Percentiles rank a stretch among this genome's conserved stretches.
These are phyloP conservation scores for Lordiphosa andalusiaca DNA, from an alignment of 2,888 invertebrate species.

Conservation along the genomic window DNA sequence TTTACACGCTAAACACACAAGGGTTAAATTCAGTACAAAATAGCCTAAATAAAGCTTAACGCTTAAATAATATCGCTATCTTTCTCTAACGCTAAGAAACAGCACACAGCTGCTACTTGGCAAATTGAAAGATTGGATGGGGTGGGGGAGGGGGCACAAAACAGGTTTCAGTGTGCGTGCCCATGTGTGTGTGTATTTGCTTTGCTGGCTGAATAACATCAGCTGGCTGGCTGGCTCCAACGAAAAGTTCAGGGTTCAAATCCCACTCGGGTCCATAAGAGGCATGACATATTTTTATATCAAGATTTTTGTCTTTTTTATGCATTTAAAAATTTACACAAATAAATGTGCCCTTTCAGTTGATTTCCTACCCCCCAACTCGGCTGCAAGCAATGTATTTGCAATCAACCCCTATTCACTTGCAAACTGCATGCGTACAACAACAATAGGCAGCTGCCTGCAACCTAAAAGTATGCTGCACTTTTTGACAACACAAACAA, in stretches of 20 bases:
- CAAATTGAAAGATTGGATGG: too few species aligned
- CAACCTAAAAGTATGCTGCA: constrained; percentile 48
- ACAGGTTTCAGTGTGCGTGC: neutral
- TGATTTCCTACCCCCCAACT: neutral
- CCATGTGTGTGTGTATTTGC: too few species aligned
- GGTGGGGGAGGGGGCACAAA: neutral
- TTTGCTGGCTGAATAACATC: too few species aligned
- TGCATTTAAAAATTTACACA: neutral
- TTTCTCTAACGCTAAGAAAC: neutral
- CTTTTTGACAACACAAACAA: constrained; percentile 4
- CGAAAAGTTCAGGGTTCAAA: neutral
- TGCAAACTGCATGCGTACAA: neutral
- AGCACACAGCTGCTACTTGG: neutral
- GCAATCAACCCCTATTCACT: neutral
- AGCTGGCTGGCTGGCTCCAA: too few species aligned
- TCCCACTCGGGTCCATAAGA: neutral
- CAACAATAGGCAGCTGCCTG: constrained; percentile 11
- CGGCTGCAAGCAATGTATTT: neutral
- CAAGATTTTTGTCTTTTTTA: constrained; percentile 1
- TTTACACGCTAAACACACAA: too few species aligned
- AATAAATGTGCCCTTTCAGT: too few species aligned
- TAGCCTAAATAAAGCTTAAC: constrained; percentile 2
- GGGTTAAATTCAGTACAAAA: neutral
- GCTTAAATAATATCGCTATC: neutral
- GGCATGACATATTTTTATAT: neutral